Conservation (phyloP, 2,797 vertebrate species). For the Darevskia mixta region DNA sequence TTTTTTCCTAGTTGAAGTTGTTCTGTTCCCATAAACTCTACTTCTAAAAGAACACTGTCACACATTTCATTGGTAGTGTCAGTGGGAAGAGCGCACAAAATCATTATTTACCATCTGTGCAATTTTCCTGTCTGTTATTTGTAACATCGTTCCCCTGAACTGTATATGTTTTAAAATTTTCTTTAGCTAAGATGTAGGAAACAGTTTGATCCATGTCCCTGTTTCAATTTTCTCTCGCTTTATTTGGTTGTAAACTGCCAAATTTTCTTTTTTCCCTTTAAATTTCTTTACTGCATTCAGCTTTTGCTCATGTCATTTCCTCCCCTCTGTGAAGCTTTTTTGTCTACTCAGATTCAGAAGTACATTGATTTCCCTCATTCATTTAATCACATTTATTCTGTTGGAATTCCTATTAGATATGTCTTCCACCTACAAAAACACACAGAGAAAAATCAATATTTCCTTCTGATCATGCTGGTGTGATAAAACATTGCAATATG, state of each 20-base stretch:
- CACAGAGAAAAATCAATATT: too few species aligned
- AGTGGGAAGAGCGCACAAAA: constrained; percentile 33
- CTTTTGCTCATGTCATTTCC: neutral
- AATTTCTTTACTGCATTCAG: neutral
- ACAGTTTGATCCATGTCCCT: neutral
- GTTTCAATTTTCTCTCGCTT: constrained; percentile 11
- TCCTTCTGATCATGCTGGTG: neutral
- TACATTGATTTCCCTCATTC: neutral
- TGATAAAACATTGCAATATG: neutral
- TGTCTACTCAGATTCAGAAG: neutral
- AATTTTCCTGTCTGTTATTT: constrained; percentile 44
- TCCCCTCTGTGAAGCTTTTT: neutral
- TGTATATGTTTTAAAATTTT: constrained; percentile 8
- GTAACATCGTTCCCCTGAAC: constrained; percentile 20
- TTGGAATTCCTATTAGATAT: neutral
- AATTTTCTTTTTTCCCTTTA: constrained; percentile 1
- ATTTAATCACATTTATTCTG: neutral
- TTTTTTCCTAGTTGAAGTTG: constrained; percentile 13
- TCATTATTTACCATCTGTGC: constrained; percentile 25
- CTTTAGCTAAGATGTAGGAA: constrained; percentile 11
- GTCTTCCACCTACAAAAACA: neutral
- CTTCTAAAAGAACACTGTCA: constrained; percentile 5
- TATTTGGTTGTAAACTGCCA: constrained; percentile 29
- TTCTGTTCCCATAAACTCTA: constrained; percentile 8
- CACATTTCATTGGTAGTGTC: neutral